Percentiles rank a stretch among this genome's conserved stretches.
These are phyloP conservation scores for Girardia tigrina DNA, from an alignment of 2,888 invertebrate genomes.

Conservation along the genomic window DNA sequence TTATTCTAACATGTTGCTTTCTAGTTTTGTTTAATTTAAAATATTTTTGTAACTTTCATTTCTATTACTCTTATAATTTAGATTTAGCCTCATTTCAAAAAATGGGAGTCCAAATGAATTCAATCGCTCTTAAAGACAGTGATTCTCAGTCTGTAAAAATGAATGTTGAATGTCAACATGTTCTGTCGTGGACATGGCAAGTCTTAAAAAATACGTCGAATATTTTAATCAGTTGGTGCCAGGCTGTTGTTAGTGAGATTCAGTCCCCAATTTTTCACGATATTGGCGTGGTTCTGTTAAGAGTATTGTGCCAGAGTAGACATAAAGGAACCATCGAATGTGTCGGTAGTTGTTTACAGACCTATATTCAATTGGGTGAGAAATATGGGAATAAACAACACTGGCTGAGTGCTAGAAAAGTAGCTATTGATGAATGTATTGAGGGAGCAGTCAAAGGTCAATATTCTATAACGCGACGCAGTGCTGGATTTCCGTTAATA, in stretches of 20 bases:
- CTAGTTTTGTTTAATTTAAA: no score
- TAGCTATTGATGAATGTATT: constrained; percentile 11
- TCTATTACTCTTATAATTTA: no score
- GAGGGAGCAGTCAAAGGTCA: not conserved
- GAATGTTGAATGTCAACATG: constrained; percentile 1
- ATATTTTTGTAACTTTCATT: no score
- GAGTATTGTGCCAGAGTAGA: not conserved
- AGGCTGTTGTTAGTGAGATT: not conserved
- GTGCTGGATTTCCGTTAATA: not conserved
- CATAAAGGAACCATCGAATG: not conserved
- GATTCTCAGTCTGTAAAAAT: not conserved
- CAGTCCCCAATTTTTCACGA: not conserved
- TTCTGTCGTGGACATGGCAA: constrained; percentile 6
- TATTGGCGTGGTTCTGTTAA: not conserved
- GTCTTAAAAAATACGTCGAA: not conserved
- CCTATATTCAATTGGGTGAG: not conserved
- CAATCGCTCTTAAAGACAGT: not conserved
- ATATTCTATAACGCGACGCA: not conserved
- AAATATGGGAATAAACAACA: not conserved
- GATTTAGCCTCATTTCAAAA: not conserved
- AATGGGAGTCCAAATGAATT: constrained; percentile 6
- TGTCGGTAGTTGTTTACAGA: not conserved
- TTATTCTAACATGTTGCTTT: no score
- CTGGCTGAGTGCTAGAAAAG: not conserved
- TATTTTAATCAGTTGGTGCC: not conserved